phyloP scores from a whole-genome alignment of 1,140 invertebrate genomes.

The Bombus affinis region DNA sequence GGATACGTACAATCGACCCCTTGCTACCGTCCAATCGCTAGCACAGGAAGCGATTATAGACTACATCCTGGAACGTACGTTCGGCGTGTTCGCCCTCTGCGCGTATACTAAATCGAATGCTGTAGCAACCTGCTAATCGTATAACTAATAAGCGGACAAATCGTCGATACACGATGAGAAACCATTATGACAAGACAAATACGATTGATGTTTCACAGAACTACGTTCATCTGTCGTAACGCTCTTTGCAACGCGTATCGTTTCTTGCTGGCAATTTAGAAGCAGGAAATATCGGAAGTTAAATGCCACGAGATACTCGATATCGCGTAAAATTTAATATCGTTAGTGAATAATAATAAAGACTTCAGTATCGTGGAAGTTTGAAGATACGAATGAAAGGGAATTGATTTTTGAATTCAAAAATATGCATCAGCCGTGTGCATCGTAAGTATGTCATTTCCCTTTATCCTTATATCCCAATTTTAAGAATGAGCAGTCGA shows the following conservation, averaged over 20 bases:
- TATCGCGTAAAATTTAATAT: too few relatives aligned
- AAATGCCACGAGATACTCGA: not conserved
- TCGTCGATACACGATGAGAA: not conserved
- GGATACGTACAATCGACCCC: constrained; percentile 68
- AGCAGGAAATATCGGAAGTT: not conserved
- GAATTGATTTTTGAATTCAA: not conserved
- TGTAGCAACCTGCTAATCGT: constrained; percentile 41
- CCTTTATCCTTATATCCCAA: not conserved
- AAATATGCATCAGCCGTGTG: not conserved
- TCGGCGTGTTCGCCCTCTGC: constrained; percentile 54
- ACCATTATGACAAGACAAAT: not conserved
- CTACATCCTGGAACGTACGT: constrained; percentile 69
- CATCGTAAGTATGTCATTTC: not conserved
- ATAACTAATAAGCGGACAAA: constrained; percentile 38
- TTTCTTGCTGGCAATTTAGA: not conserved
- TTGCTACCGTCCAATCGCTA: constrained; percentile 67
- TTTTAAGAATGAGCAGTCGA: not conserved
- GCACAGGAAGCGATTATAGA: constrained; percentile 71
- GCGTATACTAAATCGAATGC: constrained; percentile 65
- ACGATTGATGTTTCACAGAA: not conserved
- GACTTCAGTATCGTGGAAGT: rapidly evolving
- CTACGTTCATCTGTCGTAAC: not conserved
- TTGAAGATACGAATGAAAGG: not conserved
- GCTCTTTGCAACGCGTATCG: not conserved
- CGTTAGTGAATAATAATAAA: not conserved